These are phyloP conservation scores for Molanna angustata DNA, from an alignment of 2,888 invertebrate species.

Conservation along the genomic window DNA sequence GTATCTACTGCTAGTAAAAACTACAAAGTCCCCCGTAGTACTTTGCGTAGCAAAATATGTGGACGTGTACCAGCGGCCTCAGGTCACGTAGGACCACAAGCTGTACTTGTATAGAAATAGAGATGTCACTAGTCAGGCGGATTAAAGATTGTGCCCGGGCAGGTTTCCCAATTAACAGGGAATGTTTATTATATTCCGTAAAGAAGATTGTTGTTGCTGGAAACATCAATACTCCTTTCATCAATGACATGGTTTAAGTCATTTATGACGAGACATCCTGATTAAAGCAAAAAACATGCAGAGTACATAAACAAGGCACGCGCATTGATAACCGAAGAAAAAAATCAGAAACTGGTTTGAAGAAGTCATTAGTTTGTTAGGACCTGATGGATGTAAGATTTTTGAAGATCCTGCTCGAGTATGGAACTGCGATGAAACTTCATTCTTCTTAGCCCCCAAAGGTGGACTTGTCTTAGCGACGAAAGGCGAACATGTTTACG, in stretches of 20 bases:
- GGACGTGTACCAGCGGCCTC: background rate
- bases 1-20: slow-evolving; percentile 4
- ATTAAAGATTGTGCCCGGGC: slow-evolving; percentile 1
- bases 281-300: slow-evolving; percentile 1
- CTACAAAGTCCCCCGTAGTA: background rate
- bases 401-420: no score
- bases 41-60: background rate
- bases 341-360: no score
- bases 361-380: no score
- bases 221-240: background rate
- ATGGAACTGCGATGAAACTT: no score
- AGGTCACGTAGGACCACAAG: background rate
- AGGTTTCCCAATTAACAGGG: slow-evolving; percentile 1
- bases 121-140: background rate
- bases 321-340: slow-evolving; percentile 1
- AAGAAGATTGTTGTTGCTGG: slow-evolving; percentile 1
- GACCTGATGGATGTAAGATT: no score
- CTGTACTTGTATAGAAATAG: background rate
- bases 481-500: no score
- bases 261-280: slow-evolving; percentile 6
- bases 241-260: background rate
- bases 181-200: background rate
- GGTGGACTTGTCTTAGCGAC: no score
- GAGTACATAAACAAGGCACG: slow-evolving; percentile 3
- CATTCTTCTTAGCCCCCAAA: no score